Evolutionary conservation across 2,113 vertebrate genomes (phyloP).

Genomic region (Laticauda laticaudata): DNA sequence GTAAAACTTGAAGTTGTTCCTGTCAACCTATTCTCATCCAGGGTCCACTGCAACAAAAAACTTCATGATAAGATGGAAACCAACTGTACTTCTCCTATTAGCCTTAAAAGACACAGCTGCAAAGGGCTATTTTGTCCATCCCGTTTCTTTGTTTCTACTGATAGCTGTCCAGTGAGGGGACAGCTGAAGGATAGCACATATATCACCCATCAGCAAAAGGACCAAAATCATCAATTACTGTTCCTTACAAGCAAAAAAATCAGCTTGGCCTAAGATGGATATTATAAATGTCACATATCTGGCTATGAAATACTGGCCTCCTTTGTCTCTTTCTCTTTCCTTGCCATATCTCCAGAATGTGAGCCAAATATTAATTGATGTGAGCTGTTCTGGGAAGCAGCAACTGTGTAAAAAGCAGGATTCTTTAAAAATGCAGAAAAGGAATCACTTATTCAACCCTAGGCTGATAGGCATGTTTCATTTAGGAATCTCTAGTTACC

Average conservation of each 20-base stretch:
- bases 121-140: neutral
- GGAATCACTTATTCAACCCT: neutral
- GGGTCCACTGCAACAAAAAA: neutral
- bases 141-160: neutral
- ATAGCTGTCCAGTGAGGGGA: neutral
- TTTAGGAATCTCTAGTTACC: conserved; percentile 65
- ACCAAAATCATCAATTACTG: neutral
- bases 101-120: neutral
- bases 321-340: neutral
- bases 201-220: neutral
- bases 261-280: neutral
- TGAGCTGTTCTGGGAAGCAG: neutral
- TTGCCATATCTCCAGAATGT: neutral
- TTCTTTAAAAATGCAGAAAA: neutral
- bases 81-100: neutral
- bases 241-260: neutral
- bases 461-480: neutral
- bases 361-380: neutral
- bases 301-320: neutral
- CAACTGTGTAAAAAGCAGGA: neutral
- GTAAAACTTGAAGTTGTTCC: neutral
- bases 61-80: neutral
- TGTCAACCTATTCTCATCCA: neutral
- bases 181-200: neutral
- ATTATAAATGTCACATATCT: neutral